phyloP scores from a whole-genome alignment of 2,888 invertebrate species.

The Phlogophora meticulosa region DNA sequence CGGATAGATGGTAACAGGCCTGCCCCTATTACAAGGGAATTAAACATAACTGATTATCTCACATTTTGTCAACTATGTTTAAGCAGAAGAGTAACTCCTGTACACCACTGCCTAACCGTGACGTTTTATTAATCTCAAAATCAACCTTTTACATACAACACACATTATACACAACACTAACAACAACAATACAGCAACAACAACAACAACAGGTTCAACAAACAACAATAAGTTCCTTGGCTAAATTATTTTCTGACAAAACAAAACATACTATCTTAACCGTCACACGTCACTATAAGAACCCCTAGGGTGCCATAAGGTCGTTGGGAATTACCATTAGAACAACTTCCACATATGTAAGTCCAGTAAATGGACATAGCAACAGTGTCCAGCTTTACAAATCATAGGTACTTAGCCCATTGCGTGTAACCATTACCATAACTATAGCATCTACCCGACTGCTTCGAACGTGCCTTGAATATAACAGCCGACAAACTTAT shows the following conservation, averaged over 20 bases:
- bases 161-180: too few species aligned
- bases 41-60: too few species aligned
- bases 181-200: too few species aligned
- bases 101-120: too few species aligned
- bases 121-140: not conserved
- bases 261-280: not conserved
- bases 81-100: too few species aligned
- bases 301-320: not conserved
- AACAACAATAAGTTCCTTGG: too few species aligned
- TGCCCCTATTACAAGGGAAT: too few species aligned
- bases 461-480: slow-evolving; percentile 38
- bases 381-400: slow-evolving; percentile 22
- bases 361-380: slow-evolving; percentile 11
- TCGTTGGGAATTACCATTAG: not conserved
- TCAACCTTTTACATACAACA: too few species aligned
- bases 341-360: not conserved
- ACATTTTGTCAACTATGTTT: too few species aligned
- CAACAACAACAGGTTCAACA: too few species aligned
- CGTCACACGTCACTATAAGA: not conserved
- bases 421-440: slow-evolving; percentile 15
- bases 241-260: not conserved
- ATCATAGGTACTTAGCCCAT: slow-evolving; percentile 28
- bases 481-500: slow-evolving; percentile 2
- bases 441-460: slow-evolving; percentile 25
- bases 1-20: too few species aligned